Evolutionary conservation across 2,888 invertebrate genomes (phyloP), one percentile per base, ranked within the genome.

Genomic region (Crioceris asparagi): DNA sequence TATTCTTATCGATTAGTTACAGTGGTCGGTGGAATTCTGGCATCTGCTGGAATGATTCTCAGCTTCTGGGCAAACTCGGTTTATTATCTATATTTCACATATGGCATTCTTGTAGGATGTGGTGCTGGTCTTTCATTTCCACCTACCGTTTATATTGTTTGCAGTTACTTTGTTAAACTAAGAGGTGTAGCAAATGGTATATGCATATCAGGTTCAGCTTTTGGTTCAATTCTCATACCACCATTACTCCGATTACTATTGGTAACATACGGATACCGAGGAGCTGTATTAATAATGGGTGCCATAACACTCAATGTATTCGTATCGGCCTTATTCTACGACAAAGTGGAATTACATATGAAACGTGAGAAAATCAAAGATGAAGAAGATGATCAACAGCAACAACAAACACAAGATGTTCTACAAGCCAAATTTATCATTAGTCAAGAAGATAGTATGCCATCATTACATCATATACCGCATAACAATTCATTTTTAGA

Each of bases 101-200:
- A 85, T 64, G 87, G 87, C 34, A 73, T 83, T 10, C 66, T 86
- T 57, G 83, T 86, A 15, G 88, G 88, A 44, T 76, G 78, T 25
- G 88, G 88, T 5, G 87, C 87, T 1, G 88, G 88, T 0, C 65
- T 88, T 6, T 79, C 86, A 1, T 90, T 88, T 66, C 88, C 88
- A 1, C 87, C 88, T 2, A 88, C 88, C 0, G 86, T 90, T 21
- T 87, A 88, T 64, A 87, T 88, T 50, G 87, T 88, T 47, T 86
- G 86, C 34, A 84, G 84, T 40, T 88, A 88, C 65, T 88, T 88
- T 63, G 78, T 83, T 27, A 72, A 77, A 31, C 65, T 79, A 7
- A 70, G 87, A 29, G 88, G 88, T 0, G 68, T 88, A 10, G 88
- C 88, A 29, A 88, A 88, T 62, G 88, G 88, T 0, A 75, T 88